Base-by-base conservation (phyloP, 2,113 vertebrate species). In the Neodon shergylaensis region DNA sequence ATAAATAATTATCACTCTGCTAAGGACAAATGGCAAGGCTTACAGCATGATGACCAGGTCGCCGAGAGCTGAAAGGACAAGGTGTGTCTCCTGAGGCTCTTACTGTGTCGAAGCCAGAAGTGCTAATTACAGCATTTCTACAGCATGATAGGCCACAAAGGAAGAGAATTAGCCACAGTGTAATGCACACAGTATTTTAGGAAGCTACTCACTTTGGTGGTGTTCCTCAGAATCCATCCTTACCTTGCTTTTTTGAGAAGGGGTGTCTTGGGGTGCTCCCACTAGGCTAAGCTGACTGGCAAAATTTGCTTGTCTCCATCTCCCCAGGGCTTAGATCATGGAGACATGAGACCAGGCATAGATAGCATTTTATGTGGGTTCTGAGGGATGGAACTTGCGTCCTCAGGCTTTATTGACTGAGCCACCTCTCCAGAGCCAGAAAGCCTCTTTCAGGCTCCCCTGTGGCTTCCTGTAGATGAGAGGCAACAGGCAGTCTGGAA, bases 1-100 rank as follows among this genome's bases (percentile, higher is more conserved):
- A 95, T 94, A 97, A 95, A 97, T 96, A 96, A 97, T 97, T 88
- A 96, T 94, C 7, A 1, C 36, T 93, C 87, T 47, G 63, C 82
- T 94, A 94, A 83, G 42, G 73, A 93, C 86, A 94, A 77, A 92
- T 77, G 93, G 61, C 84, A 76, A 78, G 77, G 66, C 26, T n/a
- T 72, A 88, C 26, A 36, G 66, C 61, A 39, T 0, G 7, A 74
- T 49, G 92, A 65, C 83, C 90, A 93, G 76, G 61, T 81, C 72
- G 10, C 68, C 65, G 70, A 33, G 74, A 36, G 54, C 28, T 68
- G 76, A 76, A 88, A 83, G 87, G 94, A 95, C 83, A 87, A 52
- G 54, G 36, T 16, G 61, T 49, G 33, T 85, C 63, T 93, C 90
- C 13, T 0, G 72, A 94, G 87, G 14, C 39, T 36, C 24, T 49